Evolutionary conservation across 2,113 vertebrate species (phyloP), one percentile per base, ranked within the genome.

Genomic region (Centrocercus urophasianus): DNA sequence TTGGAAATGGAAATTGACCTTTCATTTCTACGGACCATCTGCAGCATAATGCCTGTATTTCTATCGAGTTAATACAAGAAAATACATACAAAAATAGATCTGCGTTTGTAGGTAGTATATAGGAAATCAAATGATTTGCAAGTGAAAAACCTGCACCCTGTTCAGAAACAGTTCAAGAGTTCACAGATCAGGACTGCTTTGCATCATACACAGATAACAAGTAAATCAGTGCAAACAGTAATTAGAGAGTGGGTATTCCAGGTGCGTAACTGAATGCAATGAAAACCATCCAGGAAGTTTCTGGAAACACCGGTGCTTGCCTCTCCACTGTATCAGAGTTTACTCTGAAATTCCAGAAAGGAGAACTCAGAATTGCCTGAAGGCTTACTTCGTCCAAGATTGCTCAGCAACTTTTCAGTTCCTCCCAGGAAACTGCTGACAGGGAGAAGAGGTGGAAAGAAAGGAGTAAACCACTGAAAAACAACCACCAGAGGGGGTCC

Each of bases 151-250:
- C 14, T 65, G 45, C 56, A 7, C 8, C 19, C 50, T 3, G 2
- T 16, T 28, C 45, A 74, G 86, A 34, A 79, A 56, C 69, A 86
- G 93, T 88, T 93, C 90, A 93, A 84, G 83, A 95, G 96, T 93
- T 93, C 90, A 96, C 10, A 91, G 83, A 64, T 88, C 52, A 57
- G 24, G 56, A 88, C 80, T 95, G 92, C 65, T 95, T 94, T 42
- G 79, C 83, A 78, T 93, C 92, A 92, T 42, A 83, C 27, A 90
- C 57, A 78, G 86, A 81, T 93, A 88, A 94, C 86, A 72, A 90
- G 73, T 47, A 93, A 93, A 96, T 83, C 83, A 95, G 69, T 48
- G 88, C 76, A 42, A 80, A 93, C 83, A 86, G 56, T 86, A 94
- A 96, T 90, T 86, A 83, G 56, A 90, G 76, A 75, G 2, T 1